Evolutionary conservation across 1,140 invertebrate species (phyloP).

Genomic region (Contarinia nasturtii): DNA sequence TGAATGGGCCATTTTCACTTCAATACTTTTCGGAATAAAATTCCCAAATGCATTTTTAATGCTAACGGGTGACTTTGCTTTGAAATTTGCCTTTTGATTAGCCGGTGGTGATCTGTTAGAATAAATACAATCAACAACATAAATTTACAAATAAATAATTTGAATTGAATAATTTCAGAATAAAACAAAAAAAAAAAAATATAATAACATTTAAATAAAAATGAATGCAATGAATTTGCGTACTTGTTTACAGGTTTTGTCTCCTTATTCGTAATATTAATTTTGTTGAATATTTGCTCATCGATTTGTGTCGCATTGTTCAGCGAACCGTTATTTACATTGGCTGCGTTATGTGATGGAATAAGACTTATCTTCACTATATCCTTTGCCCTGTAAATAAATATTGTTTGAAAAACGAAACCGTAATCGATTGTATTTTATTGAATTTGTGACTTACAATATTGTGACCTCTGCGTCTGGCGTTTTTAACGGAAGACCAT

Average conservation of each 20-base stretch:
- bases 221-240: background rate
- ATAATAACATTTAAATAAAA: background rate
- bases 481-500: constrained; percentile 47
- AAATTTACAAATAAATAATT: background rate
- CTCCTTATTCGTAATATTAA: too few relatives aligned
- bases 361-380: constrained; percentile 7
- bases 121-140: background rate
- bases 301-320: background rate
- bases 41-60: constrained; percentile 15
- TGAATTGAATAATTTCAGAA: background rate
- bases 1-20: constrained; percentile 14
- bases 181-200: background rate
- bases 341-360: background rate
- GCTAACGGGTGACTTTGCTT: background rate
- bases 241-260: background rate
- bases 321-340: background rate
- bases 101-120: background rate
- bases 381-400: constrained; percentile 2
- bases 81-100: background rate
- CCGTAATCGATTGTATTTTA: background rate
- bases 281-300: background rate
- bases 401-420: constrained; percentile 2
- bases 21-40: constrained; percentile 20
- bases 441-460: constrained; percentile 19
- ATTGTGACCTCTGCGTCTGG: constrained; percentile 34